Evolutionary conservation across 1,140 invertebrate genomes (phyloP).

Genomic region (Trinorchestia longiramus): DNA sequence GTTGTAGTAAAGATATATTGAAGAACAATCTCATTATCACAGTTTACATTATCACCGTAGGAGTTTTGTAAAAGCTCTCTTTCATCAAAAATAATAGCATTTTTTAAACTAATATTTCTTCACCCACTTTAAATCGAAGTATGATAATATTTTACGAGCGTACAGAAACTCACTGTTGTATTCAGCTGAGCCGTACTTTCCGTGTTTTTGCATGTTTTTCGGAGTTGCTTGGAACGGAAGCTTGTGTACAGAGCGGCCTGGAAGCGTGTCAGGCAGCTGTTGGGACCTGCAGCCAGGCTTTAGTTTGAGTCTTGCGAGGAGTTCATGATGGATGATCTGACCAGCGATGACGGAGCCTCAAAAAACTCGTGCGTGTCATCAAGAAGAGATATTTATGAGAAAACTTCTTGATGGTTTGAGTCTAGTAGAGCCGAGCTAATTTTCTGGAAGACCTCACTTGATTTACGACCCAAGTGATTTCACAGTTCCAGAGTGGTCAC

Average conservation of each 20-base stretch:
- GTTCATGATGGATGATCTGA: constrained; percentile 41
- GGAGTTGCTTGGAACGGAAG: background rate
- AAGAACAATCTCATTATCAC: no score
- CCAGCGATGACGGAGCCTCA: constrained; percentile 30
- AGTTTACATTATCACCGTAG: no score
- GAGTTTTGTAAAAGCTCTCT: no score
- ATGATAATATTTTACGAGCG: background rate
- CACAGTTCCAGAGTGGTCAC: background rate
- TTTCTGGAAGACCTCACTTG: constrained; percentile 8
- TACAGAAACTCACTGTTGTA: background rate
- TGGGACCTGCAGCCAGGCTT: background rate
- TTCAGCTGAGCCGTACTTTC: background rate
- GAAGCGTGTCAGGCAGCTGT: background rate
- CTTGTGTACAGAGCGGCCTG: background rate
- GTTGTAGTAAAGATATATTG: no score
- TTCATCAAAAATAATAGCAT: no score
- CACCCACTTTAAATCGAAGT: no score
- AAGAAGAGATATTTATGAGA: constrained; percentile 54
- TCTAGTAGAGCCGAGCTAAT: constrained; percentile 46
- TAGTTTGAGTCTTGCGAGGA: constrained; percentile 24
- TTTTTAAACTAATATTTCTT: no score
- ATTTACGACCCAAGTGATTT: constrained; percentile 39
- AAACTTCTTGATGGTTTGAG: constrained; percentile 42
- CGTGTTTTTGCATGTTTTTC: background rate
- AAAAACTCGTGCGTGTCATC: constrained; percentile 50